These are phyloP conservation scores for Tridacna gigas DNA, from an alignment of 2,888 invertebrate species.

Conservation along the genomic window DNA sequence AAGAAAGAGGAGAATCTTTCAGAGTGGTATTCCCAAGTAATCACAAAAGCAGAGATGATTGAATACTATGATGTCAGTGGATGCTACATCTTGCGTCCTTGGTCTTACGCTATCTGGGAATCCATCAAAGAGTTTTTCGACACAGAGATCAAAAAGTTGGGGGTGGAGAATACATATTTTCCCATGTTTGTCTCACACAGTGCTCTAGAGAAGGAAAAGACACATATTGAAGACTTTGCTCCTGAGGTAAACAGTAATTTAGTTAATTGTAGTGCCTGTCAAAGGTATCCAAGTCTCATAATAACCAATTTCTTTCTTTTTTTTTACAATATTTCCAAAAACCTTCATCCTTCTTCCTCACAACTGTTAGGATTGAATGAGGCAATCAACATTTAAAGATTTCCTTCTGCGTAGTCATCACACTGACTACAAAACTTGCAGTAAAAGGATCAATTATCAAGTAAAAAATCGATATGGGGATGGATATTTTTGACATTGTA, in stretches of 20 bases:
- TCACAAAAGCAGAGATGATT: constrained; percentile 97
- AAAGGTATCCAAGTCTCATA: too few relatives aligned
- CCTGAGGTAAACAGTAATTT: constrained; percentile 92
- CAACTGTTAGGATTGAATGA: too few relatives aligned
- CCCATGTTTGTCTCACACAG: constrained; percentile 98
- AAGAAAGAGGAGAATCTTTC: constrained; percentile 96
- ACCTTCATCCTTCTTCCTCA: too few relatives aligned
- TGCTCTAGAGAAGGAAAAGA: constrained; percentile 97
- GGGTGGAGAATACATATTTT: constrained; percentile 98
- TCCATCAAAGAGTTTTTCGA: constrained; percentile 94
- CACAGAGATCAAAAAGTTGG: constrained; percentile 93
- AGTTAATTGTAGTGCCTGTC: too few relatives aligned
- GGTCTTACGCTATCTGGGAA: constrained; percentile 99
- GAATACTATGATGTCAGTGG: constrained; percentile 99
- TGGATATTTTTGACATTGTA: too few relatives aligned
- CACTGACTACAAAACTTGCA: too few relatives aligned
- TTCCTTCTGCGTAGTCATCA: too few relatives aligned
- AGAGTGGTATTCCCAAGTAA: constrained; percentile 98
- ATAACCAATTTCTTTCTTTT: too few relatives aligned
- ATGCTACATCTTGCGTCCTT: constrained; percentile 98
- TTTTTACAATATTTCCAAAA: too few relatives aligned
- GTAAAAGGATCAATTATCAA: too few relatives aligned
- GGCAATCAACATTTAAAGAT: too few relatives aligned
- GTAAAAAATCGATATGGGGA: too few relatives aligned
- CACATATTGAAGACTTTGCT: constrained; percentile 98